Base-by-base conservation (phyloP, 1,140 invertebrate species). In the Andrena cerasifolii region DNA sequence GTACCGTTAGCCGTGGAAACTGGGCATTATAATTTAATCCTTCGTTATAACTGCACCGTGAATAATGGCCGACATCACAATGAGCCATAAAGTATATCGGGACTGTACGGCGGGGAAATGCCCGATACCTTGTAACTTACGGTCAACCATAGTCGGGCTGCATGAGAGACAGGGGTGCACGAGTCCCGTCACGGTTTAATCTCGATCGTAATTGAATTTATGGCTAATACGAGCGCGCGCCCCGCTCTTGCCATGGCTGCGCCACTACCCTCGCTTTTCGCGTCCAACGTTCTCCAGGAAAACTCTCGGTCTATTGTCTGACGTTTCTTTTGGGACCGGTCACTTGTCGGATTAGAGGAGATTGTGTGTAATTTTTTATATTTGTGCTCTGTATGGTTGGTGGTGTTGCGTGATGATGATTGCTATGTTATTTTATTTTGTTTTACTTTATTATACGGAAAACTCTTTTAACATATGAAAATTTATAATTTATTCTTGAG, bases 31-130 rank as follows among this genome's bases (percentile, higher is more conserved):
- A 77, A 77, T 77, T 77, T 77, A 71, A 77, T 77, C 66, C 66
- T 71, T 71, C 67, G 67, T 62, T 77, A 58, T 77, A 77, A 77
- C 75, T 61, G 75, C 75, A 61, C 45, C 66, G 75, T 77, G 75
- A 77, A 71, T 77, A 77, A 77, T 71, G 67, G 66, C 45, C 75
- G 75, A 70, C 75, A 77, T 70, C 75, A 77, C 75, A 77, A 77
- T 77, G 67, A 70, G 56, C 56, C 75, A 77, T 77, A 77, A 77
- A 77, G 68, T 62, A 77, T 33, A 49, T 40, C 45, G 33, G 71
- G 43, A 59, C 75, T 70, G 59, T 71, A 70, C 66, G 66, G 54
- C 47, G 45, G 47, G 53, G 66, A 71, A 77, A 71, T 61, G 66
- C 43, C 56, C 75, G 66, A 77, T 77, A 77, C 67, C 61, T 43